Conservation (phyloP, 2,797 vertebrate species). For the Florisuga fusca region DNA sequence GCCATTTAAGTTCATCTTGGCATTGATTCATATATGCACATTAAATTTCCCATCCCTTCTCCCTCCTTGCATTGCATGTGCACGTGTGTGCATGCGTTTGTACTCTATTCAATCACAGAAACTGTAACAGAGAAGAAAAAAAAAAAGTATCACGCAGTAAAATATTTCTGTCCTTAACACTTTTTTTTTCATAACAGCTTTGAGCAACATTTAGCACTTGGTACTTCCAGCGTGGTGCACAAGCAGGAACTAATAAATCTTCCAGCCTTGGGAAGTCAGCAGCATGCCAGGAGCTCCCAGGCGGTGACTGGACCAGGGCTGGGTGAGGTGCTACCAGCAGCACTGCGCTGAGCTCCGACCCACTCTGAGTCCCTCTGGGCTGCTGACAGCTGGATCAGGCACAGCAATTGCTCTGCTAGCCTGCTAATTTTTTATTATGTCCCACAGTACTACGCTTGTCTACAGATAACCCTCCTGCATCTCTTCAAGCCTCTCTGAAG, state of each 20-base stretch:
- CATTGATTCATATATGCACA: background rate
- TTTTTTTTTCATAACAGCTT: background rate
- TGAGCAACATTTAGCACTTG: background rate
- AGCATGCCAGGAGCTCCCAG: background rate
- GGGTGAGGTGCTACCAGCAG: fast-evolving
- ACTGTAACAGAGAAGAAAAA: background rate
- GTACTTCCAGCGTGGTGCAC: background rate
- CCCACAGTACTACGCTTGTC: background rate
- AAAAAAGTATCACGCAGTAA: background rate
- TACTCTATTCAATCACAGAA: background rate
- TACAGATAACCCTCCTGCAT: background rate
- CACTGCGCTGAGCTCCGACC: fast-evolving
- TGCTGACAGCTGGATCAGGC: background rate
- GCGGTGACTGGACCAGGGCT: background rate
- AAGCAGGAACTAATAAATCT: background rate
- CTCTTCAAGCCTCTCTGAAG: background rate
- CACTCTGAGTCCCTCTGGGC: background rate
- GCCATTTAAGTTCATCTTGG: background rate
- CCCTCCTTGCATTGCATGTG: background rate
- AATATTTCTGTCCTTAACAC: background rate
- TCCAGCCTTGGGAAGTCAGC: background rate
- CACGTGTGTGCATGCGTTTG: too few relatives aligned
- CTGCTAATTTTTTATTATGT: background rate
- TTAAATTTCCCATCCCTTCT: background rate
- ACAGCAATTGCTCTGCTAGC: background rate